phyloP scores from a whole-genome alignment of 1,140 invertebrate genomes.

The Dolichoris vasculosae region DNA sequence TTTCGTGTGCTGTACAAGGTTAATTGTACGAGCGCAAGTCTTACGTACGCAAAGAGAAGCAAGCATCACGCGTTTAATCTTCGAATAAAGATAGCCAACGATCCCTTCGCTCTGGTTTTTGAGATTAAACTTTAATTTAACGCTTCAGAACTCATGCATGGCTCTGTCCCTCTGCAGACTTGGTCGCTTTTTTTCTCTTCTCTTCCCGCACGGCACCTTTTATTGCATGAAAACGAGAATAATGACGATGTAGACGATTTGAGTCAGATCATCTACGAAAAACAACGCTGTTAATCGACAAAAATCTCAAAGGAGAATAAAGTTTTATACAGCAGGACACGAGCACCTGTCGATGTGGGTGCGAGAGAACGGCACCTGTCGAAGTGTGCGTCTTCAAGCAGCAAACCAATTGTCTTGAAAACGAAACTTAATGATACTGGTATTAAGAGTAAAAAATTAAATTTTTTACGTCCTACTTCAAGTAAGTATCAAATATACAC shows the following conservation, averaged over 20 bases:
- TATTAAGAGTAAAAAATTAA: neutral
- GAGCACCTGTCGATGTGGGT: conserved; percentile 32
- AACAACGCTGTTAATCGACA: neutral
- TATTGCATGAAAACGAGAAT: neutral
- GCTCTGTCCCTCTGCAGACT: neutral
- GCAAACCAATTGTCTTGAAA: conserved; percentile 21
- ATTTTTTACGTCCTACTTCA: neutral
- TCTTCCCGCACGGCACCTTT: neutral
- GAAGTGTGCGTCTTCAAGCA: neutral
- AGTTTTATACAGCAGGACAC: conserved; percentile 1
- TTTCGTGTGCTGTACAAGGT: conserved; percentile 24
- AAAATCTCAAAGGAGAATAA: neutral
- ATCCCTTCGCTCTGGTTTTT: too few species aligned
- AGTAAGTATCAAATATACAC: neutral
- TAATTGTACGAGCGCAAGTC: neutral
- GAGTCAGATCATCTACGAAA: conserved; percentile 21
- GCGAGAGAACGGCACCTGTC: conserved; percentile 14
- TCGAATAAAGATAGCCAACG: conserved; percentile 2
- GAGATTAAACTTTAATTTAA: conserved; percentile 72
- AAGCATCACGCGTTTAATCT: conserved; percentile 60
- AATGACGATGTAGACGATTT: neutral
- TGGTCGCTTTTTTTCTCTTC: neutral
- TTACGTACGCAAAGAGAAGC: neutral
- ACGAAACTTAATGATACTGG: conserved; percentile 38
- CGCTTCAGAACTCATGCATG: conserved; percentile 65